A percentile compares a stretch with the other conserved stretches of the same genome.
These are phyloP conservation scores for Eristalis arbustorum DNA, from an alignment of 2,888 invertebrate genomes.

Conservation along the genomic window DNA sequence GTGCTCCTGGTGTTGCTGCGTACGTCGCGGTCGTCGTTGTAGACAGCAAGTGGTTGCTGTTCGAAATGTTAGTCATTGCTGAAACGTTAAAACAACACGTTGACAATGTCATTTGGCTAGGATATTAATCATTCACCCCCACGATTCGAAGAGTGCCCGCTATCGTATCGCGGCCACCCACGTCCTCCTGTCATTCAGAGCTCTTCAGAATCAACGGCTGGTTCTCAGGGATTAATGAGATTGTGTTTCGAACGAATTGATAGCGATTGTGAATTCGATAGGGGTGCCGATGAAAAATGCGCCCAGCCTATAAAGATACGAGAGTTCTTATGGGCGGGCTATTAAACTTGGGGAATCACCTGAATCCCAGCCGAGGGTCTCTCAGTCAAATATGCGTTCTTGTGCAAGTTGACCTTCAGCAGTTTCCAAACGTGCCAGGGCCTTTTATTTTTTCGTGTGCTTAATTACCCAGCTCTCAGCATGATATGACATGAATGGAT, in stretches of 20 bases:
- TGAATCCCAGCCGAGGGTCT: background rate
- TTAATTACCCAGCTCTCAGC: conserved; percentile 19
- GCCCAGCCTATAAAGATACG: background rate
- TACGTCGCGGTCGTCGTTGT: too few species aligned
- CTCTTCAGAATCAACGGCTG: background rate
- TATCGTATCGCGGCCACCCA: background rate
- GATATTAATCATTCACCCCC: conserved; percentile 19
- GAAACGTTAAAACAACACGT: conserved; percentile 1
- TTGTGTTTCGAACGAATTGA: background rate
- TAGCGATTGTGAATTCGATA: background rate
- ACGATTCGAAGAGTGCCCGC: background rate
- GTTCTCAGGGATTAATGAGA: background rate
- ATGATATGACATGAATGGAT: conserved; percentile 4
- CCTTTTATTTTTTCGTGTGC: background rate
- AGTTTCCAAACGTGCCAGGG: background rate
- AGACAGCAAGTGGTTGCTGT: conserved; percentile 8
- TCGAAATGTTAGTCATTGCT: conserved; percentile 12
- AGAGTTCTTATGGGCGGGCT: background rate
- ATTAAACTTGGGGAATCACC: background rate
- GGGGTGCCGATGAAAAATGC: background rate
- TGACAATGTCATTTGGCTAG: background rate
- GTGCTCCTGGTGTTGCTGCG: background rate
- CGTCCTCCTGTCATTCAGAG: background rate
- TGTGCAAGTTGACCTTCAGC: background rate
- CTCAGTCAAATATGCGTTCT: background rate